Evolutionary conservation across 2,113 vertebrate species (phyloP).

Genomic region (Gobiocypris rarus): DNA sequence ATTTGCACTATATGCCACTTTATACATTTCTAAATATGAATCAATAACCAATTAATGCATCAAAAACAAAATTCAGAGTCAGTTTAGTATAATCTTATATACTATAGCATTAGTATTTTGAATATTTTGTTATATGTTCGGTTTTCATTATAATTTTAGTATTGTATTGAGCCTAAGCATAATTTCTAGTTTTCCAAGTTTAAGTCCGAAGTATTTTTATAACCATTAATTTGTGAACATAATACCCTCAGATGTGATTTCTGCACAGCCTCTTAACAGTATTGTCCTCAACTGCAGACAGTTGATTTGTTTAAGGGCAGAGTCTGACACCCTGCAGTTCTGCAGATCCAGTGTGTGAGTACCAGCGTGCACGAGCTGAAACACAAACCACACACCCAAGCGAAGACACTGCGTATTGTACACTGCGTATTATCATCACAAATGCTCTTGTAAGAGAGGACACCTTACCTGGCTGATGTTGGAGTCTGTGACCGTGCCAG

Average conservation of each 20-base stretch:
- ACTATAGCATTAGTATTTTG: neutral
- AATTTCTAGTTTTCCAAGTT: too few relatives aligned
- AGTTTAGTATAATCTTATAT: neutral
- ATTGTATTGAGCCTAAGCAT: too few relatives aligned
- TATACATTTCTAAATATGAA: neutral
- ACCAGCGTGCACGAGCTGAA: conserved; percentile 82
- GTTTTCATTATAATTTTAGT: too few relatives aligned
- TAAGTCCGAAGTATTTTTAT: too few relatives aligned
- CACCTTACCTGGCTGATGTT: conserved; percentile 84
- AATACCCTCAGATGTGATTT: conserved; percentile 60
- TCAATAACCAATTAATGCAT: neutral
- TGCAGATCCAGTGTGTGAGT: conserved; percentile 79
- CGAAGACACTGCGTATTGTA: neutral
- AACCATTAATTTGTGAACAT: neutral
- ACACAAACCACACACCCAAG: neutral
- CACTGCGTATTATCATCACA: neutral
- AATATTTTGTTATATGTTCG: neutral
- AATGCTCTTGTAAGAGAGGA: neutral
- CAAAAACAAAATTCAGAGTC: neutral
- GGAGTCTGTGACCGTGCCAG: conserved; percentile 81
- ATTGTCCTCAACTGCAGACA: conserved; percentile 56
- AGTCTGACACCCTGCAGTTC: conserved; percentile 82
- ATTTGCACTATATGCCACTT: neutral
- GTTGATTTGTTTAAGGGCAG: conserved; percentile 67
- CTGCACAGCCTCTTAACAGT: conserved; percentile 45